Base-by-base conservation (phyloP, 2,888 invertebrate species). In the Heteropelma amictum region DNA sequence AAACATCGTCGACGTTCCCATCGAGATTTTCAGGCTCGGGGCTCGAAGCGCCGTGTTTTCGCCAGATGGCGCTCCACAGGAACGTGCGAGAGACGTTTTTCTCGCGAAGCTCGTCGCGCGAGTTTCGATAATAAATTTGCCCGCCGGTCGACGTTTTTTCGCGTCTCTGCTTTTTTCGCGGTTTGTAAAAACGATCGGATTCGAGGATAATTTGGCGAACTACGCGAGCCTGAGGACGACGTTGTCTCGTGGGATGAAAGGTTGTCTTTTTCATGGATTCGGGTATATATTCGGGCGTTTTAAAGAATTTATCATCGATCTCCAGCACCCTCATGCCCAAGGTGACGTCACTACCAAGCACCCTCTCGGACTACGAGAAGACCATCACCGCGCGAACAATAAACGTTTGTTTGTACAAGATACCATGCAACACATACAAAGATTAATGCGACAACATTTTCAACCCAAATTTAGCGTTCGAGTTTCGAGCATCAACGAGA, bases 181-280 rank as follows among this genome's bases (percentile, higher is more conserved):
- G 89, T 72, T 84, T 87, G 80, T 90, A 90, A 82, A 90, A 90
- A 75, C 84, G 83, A 80, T 90, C 89, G 17, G 86, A 84, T 54
- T 86, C 84, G 35, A 86, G 79, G 33, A 91, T 84, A 14, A 91
- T 89, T n/a, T 84, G 83, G 56, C 84, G 85, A 0, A 90, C 88
- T 8, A 88, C 80, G 65, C 78, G 79, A 3, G 74, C 83, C 58
- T 83, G 76, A 69, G 80, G 65, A 60, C 79, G 79, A 28, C 58
- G 47, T 30, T 77, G 69, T 40, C 73, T 78, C 47, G n/a, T n/a
- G n/a, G n/a, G n/a, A n/a, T n/a, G n/a, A n/a, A n/a, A n/a, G n/a
- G n/a, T n/a, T n/a, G n/a, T n/a, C n/a, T n/a, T n/a, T n/a, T n/a
- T 53, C 1, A 40, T 53, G 47, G 64, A 65, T 54, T 58, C 56